A percentile compares a stretch with the other conserved stretches of the same genome.
phyloP scores from a whole-genome alignment of 1,140 invertebrate species.

The Sweltsa coloradensis region DNA sequence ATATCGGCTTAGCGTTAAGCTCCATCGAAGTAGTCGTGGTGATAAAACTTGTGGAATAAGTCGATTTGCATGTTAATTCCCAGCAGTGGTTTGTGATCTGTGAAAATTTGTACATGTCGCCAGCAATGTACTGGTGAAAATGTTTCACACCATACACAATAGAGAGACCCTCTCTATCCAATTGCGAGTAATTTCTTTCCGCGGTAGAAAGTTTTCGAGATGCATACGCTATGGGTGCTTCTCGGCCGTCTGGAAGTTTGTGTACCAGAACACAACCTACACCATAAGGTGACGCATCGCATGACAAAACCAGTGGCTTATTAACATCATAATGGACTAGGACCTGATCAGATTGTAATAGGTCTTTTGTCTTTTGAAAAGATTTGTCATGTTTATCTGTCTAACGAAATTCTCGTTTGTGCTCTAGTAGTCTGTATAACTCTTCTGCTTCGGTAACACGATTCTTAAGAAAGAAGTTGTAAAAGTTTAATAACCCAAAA shows the following conservation, averaged over 20 bases:
- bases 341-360: conserved; percentile 22
- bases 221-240: conserved; percentile 31
- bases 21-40: conserved; percentile 25
- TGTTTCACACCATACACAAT: conserved; percentile 37
- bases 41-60: conserved; percentile 23
- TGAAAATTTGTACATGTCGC: conserved; percentile 33
- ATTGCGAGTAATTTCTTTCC: conserved; percentile 34
- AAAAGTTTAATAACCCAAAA: conserved; percentile 16
- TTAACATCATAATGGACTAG: conserved; percentile 27
- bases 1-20: conserved; percentile 24
- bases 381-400: conserved; percentile 15
- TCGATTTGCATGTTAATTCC: conserved; percentile 28
- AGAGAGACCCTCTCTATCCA: conserved; percentile 38
- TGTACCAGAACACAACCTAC: conserved; percentile 18
- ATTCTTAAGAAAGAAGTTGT: conserved; percentile 21
- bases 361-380: conserved; percentile 23
- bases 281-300: conserved; percentile 30
- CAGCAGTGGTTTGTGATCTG: conserved; percentile 36
- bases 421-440: conserved; percentile 17
- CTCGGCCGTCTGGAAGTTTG: conserved; percentile 20
- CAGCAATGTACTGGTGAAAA: conserved; percentile 39
- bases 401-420: conserved; percentile 19
- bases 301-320: conserved; percentile 27
- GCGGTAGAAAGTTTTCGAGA: conserved; percentile 29
- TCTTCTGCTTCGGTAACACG: conserved; percentile 19